Conservation (phyloP, 1,140 invertebrate genomes). For the Brachionus koreanus region DNA sequence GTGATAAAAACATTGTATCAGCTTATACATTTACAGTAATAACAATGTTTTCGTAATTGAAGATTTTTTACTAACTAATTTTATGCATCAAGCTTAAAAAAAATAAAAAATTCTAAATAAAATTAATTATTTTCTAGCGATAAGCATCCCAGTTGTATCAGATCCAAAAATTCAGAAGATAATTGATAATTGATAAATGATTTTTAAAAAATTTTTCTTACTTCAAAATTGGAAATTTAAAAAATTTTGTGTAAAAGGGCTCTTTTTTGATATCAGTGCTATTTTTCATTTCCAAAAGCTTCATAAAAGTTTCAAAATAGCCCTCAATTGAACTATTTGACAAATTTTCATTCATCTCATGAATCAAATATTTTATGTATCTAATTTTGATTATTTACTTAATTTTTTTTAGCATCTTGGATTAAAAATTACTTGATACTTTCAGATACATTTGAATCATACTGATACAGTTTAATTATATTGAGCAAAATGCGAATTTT, state of each 20-base stretch:
- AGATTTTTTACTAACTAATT: too few relatives aligned
- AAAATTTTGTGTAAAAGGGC: constrained; percentile 22
- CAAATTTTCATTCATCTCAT: constrained; percentile 15
- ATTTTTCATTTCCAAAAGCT: background rate
- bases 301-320: constrained; percentile 7
- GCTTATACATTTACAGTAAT: too few relatives aligned
- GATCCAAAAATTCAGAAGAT: too few relatives aligned
- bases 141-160: too few relatives aligned
- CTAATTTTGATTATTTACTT: background rate
- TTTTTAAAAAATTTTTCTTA: constrained; percentile 12
- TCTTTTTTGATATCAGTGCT: background rate
- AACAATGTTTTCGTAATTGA: too few relatives aligned
- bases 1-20: too few relatives aligned
- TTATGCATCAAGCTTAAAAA: too few relatives aligned
- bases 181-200: too few relatives aligned
- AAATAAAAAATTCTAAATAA: too few relatives aligned
- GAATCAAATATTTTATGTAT: constrained; percentile 35
- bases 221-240: constrained; percentile 43
- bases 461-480: background rate
- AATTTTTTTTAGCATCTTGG: background rate
- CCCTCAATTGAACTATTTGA: background rate
- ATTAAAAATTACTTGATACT: background rate
- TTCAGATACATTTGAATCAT: background rate
- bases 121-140: too few relatives aligned
- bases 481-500: background rate